Percentiles rank a stretch among this genome's conserved stretches.
phyloP scores from a whole-genome alignment of 2,888 invertebrate genomes.

The Drosophila nr. perissopoda region DNA sequence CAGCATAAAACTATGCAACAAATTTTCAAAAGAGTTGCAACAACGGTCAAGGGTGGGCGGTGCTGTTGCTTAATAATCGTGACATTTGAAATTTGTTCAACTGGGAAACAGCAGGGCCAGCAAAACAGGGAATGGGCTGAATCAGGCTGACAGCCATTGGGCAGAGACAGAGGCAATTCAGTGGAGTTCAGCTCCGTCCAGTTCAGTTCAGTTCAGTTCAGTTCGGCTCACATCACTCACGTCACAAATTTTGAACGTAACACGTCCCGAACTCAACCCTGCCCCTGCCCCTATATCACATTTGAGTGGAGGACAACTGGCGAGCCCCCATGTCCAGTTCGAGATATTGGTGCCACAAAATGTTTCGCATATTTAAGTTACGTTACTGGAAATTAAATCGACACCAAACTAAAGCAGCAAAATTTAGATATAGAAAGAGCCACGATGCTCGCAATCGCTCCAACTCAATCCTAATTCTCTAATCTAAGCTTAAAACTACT shows the following conservation, averaged over 20 bases:
- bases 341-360: slow-evolving; percentile 26
- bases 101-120: slow-evolving; percentile 24
- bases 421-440: background rate
- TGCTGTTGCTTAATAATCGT: slow-evolving; percentile 49
- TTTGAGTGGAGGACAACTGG: slow-evolving; percentile 10
- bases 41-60: background rate
- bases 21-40: slow-evolving; percentile 14
- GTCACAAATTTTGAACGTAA: slow-evolving; percentile 16
- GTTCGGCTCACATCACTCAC: slow-evolving; percentile 51
- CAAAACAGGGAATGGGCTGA: slow-evolving; percentile 39
- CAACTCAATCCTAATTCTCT: background rate
- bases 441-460: background rate
- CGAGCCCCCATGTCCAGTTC: slow-evolving; percentile 37
- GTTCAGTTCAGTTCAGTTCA: slow-evolving; percentile 30
- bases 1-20: slow-evolving; percentile 45
- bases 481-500: background rate
- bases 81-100: slow-evolving; percentile 54
- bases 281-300: slow-evolving; percentile 9
- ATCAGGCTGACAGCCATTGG: slow-evolving; percentile 1
- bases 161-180: slow-evolving; percentile 16
- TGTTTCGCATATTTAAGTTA: slow-evolving; percentile 42
- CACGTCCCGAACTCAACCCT: background rate
- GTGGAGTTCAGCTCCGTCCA: slow-evolving; percentile 16
- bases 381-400: slow-evolving; percentile 34
- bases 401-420: background rate